These are phyloP conservation scores for Melangyna quadrimaculata DNA, from an alignment of 2,888 invertebrate species.

Conservation along the genomic window DNA sequence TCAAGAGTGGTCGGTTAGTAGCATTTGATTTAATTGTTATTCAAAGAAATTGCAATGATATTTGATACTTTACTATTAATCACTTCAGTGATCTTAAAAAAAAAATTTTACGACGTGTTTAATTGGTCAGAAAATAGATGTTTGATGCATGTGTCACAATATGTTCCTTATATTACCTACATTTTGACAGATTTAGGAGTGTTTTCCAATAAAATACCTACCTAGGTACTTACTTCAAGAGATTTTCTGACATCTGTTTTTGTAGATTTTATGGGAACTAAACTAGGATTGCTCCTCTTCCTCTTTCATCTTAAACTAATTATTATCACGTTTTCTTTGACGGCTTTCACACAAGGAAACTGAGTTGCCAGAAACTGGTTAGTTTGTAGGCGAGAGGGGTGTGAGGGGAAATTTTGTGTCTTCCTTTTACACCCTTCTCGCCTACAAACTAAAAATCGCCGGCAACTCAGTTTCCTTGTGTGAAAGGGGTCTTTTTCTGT, in stretches of 20 bases:
- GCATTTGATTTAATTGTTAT: constrained; percentile 48
- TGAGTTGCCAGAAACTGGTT: too few species aligned
- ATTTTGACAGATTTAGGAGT: not conserved
- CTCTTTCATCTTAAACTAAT: constrained; percentile 2
- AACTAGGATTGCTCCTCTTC: constrained; percentile 28
- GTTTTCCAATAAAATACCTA: not conserved
- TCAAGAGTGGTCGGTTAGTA: constrained; percentile 45
- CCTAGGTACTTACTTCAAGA: too few species aligned
- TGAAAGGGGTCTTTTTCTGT: too few species aligned
- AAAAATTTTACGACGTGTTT: not conserved
- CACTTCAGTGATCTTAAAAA: not conserved
- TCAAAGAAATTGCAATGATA: constrained; percentile 43
- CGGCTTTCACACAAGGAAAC: too few species aligned
- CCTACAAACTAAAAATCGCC: too few species aligned
- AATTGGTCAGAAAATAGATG: not conserved
- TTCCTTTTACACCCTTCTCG: too few species aligned
- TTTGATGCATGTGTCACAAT: not conserved
- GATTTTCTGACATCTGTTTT: not conserved
- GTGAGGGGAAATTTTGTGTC: too few species aligned
- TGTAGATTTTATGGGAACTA: constrained; percentile 30
- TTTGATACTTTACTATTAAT: constrained; percentile 32
- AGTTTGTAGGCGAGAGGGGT: too few species aligned
- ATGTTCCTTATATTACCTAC: not conserved
- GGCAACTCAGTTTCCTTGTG: too few species aligned
- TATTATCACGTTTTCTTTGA: constrained; percentile 34